Percentiles rank a stretch among this genome's conserved stretches.
Evolutionary conservation across 2,888 invertebrate genomes (phyloP).

Genomic region (Ophion ventricosus): DNA sequence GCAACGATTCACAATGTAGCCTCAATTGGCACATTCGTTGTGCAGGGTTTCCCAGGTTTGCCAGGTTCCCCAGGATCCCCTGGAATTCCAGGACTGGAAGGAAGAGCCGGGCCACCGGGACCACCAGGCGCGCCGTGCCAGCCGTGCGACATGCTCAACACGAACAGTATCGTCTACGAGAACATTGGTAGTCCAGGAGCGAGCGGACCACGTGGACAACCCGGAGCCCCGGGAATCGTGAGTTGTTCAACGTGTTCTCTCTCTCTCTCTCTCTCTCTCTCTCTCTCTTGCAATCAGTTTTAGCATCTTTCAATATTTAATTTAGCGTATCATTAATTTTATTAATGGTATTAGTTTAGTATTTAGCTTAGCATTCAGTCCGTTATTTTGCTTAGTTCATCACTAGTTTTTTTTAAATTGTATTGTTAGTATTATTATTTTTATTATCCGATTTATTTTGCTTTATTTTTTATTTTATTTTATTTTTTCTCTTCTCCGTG

Average conservation of each 20-base stretch:
- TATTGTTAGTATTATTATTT: too few relatives aligned
- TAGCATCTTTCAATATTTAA: too few relatives aligned
- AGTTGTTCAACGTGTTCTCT: conserved; percentile 67
- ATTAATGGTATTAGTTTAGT: too few relatives aligned
- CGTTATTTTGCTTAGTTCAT: too few relatives aligned
- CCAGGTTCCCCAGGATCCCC: conserved; percentile 82
- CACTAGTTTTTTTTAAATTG: too few relatives aligned
- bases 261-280: not conserved
- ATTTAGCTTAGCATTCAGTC: too few relatives aligned
- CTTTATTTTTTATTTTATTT: too few relatives aligned
- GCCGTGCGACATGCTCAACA: conserved; percentile 74
- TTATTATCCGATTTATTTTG: too few relatives aligned
- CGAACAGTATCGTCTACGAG: conserved; percentile 71
- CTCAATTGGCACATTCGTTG: not conserved
- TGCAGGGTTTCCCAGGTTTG: conserved; percentile 79
- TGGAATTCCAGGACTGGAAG: conserved; percentile 82
- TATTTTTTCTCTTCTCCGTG: too few relatives aligned
- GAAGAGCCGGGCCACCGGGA: conserved; percentile 83
- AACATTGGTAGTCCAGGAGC: conserved; percentile 83
- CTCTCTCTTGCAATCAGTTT: too few relatives aligned
- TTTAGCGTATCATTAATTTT: too few relatives aligned
- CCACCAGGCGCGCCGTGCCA: conserved; percentile 82
- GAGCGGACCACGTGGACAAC: conserved; percentile 85
- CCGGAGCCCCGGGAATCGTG: conserved; percentile 85
- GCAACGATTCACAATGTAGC: not conserved